Evolutionary conservation across 2,888 invertebrate species (phyloP).

Genomic region (Nowickia ferox): DNA sequence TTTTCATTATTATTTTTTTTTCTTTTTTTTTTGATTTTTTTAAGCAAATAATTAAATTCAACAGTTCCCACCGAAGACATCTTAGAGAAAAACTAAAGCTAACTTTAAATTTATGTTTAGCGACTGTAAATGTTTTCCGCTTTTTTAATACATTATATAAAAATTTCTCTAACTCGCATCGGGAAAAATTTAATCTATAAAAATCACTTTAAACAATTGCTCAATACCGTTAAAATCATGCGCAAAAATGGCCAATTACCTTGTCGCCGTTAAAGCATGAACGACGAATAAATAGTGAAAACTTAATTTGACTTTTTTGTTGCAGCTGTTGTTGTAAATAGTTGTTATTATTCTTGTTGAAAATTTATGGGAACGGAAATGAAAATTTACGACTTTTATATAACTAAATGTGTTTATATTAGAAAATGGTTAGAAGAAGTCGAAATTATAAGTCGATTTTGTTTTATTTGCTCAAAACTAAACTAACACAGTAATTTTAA

Average conservation of each 20-base stretch:
- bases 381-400: conserved; percentile 72
- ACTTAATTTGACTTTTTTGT: conserved; percentile 58
- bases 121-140: background rate
- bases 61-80: background rate
- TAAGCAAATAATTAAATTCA: background rate
- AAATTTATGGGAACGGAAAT: conserved; percentile 72
- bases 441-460: conserved; percentile 65
- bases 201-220: conserved; percentile 53
- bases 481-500: conserved; percentile 62
- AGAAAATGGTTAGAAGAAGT: conserved; percentile 53
- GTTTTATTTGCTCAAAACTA: conserved; percentile 60
- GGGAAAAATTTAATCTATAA: conserved; percentile 43
- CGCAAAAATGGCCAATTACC: conserved; percentile 63
- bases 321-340: conserved; percentile 31
- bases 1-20: background rate
- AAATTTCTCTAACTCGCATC: background rate
- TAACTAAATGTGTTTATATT: too few relatives aligned
- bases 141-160: background rate
- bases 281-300: conserved; percentile 47
- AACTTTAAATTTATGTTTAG: background rate
- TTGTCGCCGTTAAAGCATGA: conserved; percentile 50
- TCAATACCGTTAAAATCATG: conserved; percentile 64
- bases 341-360: conserved; percentile 17
- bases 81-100: background rate
- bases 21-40: background rate